phyloP scores from a whole-genome alignment of 2,113 vertebrate genomes.

The Arenaria interpres region DNA sequence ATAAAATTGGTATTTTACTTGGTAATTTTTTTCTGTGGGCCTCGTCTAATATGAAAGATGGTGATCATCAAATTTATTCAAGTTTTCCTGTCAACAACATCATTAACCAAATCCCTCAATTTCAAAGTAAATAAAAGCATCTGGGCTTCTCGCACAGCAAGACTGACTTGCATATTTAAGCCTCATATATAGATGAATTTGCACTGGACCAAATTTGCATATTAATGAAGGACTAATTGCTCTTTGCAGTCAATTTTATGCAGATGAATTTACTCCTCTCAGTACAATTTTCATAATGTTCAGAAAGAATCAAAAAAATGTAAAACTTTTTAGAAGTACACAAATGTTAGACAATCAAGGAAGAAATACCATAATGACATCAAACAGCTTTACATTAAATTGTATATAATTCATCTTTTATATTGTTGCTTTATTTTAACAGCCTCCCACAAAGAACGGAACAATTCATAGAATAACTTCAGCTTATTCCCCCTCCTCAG shows the following conservation, averaged over 20 bases:
- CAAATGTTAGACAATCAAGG: slow-evolving; percentile 55
- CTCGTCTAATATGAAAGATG: slow-evolving; percentile 71
- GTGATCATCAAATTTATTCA: slow-evolving; percentile 74
- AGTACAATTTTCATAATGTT: slow-evolving; percentile 71
- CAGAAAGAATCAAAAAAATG: slow-evolving; percentile 62
- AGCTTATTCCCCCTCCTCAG: slow-evolving; percentile 29
- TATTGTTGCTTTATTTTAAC: slow-evolving; percentile 43
- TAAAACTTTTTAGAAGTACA: slow-evolving; percentile 56
- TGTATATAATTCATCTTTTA: slow-evolving; percentile 55
- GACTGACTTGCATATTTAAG: slow-evolving; percentile 74
- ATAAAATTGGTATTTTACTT: slow-evolving; percentile 66
- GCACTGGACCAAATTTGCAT: slow-evolving; percentile 76
- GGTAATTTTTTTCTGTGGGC: slow-evolving; percentile 52
- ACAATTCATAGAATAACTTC: slow-evolving; percentile 53
- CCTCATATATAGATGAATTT: slow-evolving; percentile 72
- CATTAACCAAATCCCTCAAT: slow-evolving; percentile 74
- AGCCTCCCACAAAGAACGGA: slow-evolving; percentile 47
- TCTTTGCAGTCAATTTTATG: slow-evolving; percentile 78
- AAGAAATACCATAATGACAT: slow-evolving; percentile 61
- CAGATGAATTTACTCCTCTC: slow-evolving; percentile 75
- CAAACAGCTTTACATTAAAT: slow-evolving; percentile 58
- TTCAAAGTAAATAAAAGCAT: slow-evolving; percentile 82
- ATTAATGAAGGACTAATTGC: slow-evolving; percentile 81
- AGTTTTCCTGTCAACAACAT: slow-evolving; percentile 77
- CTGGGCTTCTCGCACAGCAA: slow-evolving; percentile 71